Conservation (phyloP, 2,888 invertebrate species). For the Hesperia comma region DNA sequence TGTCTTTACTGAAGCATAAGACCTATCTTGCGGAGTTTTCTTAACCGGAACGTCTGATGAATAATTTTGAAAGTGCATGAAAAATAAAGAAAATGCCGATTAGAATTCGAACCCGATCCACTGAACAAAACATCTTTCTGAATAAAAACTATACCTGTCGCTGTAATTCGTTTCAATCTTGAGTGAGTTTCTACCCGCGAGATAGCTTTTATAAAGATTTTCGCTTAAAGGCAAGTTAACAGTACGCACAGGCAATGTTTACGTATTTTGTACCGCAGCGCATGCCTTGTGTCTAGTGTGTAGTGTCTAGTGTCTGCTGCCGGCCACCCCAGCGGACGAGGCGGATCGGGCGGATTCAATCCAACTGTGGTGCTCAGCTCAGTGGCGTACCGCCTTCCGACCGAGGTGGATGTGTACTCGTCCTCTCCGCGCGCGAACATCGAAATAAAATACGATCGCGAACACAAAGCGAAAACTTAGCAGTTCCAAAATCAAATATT, state of each 20-base stretch:
- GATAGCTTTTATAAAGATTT: not conserved
- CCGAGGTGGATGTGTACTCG: slow-evolving; percentile 53
- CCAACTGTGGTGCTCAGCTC: slow-evolving; percentile 40
- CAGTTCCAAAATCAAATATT: not conserved
- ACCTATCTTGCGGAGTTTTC: no score
- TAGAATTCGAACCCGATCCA: no score
- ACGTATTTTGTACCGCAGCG: slow-evolving; percentile 47
- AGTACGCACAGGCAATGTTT: slow-evolving; percentile 26
- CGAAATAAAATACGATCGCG: slow-evolving; percentile 72
- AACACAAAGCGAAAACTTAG: slow-evolving; percentile 38
- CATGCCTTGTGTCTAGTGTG: slow-evolving; percentile 55
- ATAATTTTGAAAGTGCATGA: no score
- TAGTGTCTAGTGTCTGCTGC: not conserved
- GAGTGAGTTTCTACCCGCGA: not conserved
- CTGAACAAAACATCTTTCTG: no score
- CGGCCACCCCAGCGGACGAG: slow-evolving; percentile 38
- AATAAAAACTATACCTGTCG: no score
- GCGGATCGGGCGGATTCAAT: slow-evolving; percentile 34
- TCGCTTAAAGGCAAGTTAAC: not conserved
- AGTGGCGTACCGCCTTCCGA: slow-evolving; percentile 73
- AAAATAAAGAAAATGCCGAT: no score
- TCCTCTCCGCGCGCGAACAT: slow-evolving; percentile 46
- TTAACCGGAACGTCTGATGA: no score
- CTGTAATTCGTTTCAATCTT: no score
- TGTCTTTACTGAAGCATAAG: no score